These are phyloP conservation scores for Panthera tigris DNA, from an alignment of 2,113 vertebrate species.

Conservation along the genomic window DNA sequence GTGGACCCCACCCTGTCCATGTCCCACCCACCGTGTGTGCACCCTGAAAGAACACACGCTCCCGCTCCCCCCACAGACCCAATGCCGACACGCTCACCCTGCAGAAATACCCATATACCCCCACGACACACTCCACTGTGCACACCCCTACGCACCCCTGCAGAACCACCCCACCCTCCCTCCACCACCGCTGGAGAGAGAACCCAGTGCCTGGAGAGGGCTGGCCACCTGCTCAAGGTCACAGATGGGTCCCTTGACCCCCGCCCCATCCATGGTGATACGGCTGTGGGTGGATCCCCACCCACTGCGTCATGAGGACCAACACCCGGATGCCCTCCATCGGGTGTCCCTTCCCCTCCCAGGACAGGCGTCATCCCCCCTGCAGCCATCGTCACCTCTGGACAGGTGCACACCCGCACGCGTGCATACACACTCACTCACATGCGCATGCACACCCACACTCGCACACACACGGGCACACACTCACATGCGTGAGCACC, in stretches of 20 bases:
- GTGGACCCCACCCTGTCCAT: accelerated
- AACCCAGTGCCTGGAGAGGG: neutral
- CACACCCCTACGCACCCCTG: neutral
- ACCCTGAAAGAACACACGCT: neutral
- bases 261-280: neutral
- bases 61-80: neutral
- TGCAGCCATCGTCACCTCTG: neutral
- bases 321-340: accelerated
- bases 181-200: neutral
- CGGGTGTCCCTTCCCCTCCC: too few relatives aligned
- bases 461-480: too few relatives aligned
- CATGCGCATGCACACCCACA: accelerated
- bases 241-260: accelerated
- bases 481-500: too few relatives aligned
- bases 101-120: accelerated
- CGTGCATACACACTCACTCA: neutral
- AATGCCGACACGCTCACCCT: accelerated
- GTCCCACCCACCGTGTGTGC: neutral
- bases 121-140: neutral
- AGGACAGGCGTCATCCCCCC: neutral
- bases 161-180: neutral
- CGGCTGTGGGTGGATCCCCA: accelerated
- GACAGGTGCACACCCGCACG: neutral
- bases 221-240: accelerated
- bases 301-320: accelerated